Evolutionary conservation across 2,113 vertebrate genomes (phyloP).

Genomic region (Esox niger): DNA sequence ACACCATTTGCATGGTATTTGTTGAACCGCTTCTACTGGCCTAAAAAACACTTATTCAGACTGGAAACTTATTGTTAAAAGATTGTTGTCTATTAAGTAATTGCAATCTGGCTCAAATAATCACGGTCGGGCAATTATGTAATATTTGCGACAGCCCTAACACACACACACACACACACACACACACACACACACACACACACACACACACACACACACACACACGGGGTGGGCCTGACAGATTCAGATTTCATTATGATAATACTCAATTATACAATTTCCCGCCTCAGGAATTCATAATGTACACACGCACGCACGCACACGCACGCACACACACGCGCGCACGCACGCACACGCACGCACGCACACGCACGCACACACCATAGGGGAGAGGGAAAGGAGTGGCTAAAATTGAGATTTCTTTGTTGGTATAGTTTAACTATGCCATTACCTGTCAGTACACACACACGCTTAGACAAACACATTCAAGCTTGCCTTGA

Average conservation of each 20-base stretch:
- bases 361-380: conserved; percentile 50
- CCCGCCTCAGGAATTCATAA: conserved; percentile 47
- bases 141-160: too few species aligned
- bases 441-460: conserved; percentile 44
- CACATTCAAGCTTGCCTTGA: conserved; percentile 20
- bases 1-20: too few species aligned
- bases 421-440: conserved; percentile 26
- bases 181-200: conserved; percentile 18
- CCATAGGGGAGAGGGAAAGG: neutral
- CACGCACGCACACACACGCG: conserved; percentile 19
- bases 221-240: conserved; percentile 40
- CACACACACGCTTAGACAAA: conserved; percentile 18
- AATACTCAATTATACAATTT: conserved; percentile 45
- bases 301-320: conserved; percentile 54
- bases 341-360: conserved; percentile 32
- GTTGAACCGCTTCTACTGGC: too few species aligned
- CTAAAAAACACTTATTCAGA: too few species aligned
- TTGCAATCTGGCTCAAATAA: too few species aligned
- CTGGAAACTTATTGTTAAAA: too few species aligned
- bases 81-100: too few species aligned
- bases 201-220: conserved; percentile 14
- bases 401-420: neutral
- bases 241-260: conserved; percentile 58
- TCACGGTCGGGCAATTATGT: too few species aligned
- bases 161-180: conserved; percentile 16